These are phyloP conservation scores for Numida meleagris DNA, from an alignment of 2,113 vertebrate genomes.

Conservation along the genomic window DNA sequence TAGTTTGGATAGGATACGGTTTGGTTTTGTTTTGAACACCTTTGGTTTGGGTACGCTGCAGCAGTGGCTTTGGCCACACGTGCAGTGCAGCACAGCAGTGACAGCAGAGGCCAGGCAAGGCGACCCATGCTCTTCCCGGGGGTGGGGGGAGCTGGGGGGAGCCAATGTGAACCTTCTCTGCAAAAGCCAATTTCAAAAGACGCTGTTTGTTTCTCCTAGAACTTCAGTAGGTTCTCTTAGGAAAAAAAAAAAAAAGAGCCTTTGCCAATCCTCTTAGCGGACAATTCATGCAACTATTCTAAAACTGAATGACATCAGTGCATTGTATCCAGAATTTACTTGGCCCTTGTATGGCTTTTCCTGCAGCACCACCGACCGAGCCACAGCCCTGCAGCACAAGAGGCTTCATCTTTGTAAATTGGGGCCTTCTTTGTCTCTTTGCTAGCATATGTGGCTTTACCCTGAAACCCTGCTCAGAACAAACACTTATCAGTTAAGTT, in stretches of 20 bases:
- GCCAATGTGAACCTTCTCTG: not conserved
- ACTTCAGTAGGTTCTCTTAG: not conserved
- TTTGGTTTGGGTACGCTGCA: not conserved
- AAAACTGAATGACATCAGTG: constrained; percentile 21
- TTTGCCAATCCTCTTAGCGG: constrained; percentile 35
- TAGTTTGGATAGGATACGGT: not conserved
- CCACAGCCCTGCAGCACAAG: constrained; percentile 68
- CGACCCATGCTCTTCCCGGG: not conserved
- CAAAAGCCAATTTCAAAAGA: not conserved
- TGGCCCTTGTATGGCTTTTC: constrained; percentile 55
- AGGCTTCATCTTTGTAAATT: constrained; percentile 65
- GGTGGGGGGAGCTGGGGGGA: not conserved
- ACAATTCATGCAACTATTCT: not conserved
- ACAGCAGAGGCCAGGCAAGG: constrained; percentile 41
- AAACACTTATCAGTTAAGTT: constrained; percentile 66
- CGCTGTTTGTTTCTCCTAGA: rapidly evolving
- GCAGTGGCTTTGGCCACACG: not conserved
- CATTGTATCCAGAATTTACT: not conserved
- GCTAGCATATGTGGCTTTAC: constrained; percentile 64
- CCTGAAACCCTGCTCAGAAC: constrained; percentile 34
- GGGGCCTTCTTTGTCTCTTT: constrained; percentile 71
- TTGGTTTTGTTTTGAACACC: not conserved
- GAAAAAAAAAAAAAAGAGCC: not conserved
- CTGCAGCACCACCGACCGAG: constrained; percentile 22
- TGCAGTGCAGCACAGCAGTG: constrained; percentile 27